Evolutionary conservation across 1,140 invertebrate species (phyloP), one percentile per base, ranked within the genome.

Genomic region (Psilanteris sp.): DNA sequence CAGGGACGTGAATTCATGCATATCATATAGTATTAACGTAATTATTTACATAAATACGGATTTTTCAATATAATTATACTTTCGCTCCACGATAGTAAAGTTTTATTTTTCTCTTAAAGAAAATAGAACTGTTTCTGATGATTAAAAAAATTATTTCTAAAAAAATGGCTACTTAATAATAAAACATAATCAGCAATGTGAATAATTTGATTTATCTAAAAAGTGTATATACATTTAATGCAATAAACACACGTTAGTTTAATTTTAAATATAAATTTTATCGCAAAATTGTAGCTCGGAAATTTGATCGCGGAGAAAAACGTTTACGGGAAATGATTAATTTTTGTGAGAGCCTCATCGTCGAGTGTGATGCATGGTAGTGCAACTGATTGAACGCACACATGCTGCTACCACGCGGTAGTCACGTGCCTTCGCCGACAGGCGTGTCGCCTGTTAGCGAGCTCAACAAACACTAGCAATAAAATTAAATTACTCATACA

Each of bases 351-450:
- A 43, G 9, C 20, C 3, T 4, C 6, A 14, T 27, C 11, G 15
- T 0, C n/a, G 27, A 32, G 36, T 1, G 6, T 44, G 37, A 54
- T 43, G 46, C 11, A 34, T 34, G 37, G 11, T 4, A 20, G 24
- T 29, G 22, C 2, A n/a, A 10, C 13, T 32, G 48, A 54, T 36
- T 22, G 32, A 71, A 15, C 22, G 31, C 31, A 62, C 41, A 41
- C 81, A 83, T 79, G 73, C 68, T n/a, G 41, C 24, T 9, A 61
- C 68, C 80, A 82, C 78, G 79, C 77, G 78, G 24, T 39, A 13
- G 75, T 79, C 81, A 82, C 81, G 80, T 83, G 81, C 77, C 41
- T 66, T 6, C 27, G 9, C 18, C 50, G 36, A 76, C 77, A 77
- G 77, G 57, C 70, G 44, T 68, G 73, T 77, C 80, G 34, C 74